These are phyloP conservation scores for Heterocephalus glaber DNA, from an alignment of 2,113 vertebrate genomes.

Conservation along the genomic window DNA sequence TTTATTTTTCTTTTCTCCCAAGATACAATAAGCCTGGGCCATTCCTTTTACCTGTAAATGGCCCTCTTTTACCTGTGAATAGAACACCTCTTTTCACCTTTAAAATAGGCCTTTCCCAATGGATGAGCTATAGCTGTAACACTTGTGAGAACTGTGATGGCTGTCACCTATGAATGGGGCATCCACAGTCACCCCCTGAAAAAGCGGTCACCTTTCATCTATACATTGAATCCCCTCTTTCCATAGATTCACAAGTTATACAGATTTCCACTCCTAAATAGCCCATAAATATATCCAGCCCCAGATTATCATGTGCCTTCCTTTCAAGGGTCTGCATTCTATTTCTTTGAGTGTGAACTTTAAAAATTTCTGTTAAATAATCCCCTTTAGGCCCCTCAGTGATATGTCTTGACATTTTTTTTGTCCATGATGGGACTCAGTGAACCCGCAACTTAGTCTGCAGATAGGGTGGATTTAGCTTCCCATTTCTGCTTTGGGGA, in stretches of 20 bases:
- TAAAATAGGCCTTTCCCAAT: neutral
- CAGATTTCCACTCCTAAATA: neutral
- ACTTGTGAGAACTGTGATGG: neutral
- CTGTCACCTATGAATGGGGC: neutral
- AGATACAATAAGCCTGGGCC: neutral
- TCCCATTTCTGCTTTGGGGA: neutral
- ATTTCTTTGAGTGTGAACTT: neutral
- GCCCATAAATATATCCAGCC: neutral
- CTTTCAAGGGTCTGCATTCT: neutral
- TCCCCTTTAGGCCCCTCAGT: neutral
- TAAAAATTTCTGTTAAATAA: neutral
- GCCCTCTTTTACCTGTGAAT: neutral
- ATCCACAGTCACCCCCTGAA: neutral
- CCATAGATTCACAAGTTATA: neutral
- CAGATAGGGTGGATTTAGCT: neutral
- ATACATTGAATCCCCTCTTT: neutral
- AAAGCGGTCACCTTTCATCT: neutral
- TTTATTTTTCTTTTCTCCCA: neutral
- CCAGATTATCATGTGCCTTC: neutral
- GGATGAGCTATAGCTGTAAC: neutral
- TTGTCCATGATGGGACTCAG: neutral
- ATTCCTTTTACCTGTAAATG: neutral
- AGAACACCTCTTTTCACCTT: neutral
- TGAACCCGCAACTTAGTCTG: neutral
- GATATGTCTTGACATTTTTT: neutral